Evolutionary conservation across 1,140 invertebrate species (phyloP).

Genomic region (Drusus annulatus): DNA sequence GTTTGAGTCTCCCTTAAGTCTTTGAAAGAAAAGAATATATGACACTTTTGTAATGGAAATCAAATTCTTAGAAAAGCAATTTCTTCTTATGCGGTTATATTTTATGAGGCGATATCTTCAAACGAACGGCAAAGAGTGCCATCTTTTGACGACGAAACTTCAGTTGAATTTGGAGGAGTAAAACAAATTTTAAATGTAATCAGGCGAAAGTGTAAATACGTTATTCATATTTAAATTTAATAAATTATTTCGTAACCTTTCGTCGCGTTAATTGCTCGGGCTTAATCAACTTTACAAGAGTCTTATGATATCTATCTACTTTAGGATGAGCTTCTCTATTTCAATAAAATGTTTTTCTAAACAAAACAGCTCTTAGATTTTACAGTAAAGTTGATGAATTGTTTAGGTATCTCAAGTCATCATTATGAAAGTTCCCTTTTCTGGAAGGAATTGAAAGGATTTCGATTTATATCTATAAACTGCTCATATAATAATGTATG

Average conservation of each 20-base stretch:
- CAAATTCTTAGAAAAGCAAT: constrained; percentile 34
- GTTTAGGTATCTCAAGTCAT: too few relatives aligned
- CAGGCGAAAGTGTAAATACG: constrained; percentile 50
- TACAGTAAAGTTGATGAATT: too few relatives aligned
- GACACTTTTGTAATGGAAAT: constrained; percentile 21
- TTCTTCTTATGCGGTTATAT: constrained; percentile 23
- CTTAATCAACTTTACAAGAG: constrained; percentile 31
- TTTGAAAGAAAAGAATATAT: not conserved
- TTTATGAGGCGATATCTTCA: constrained; percentile 30
- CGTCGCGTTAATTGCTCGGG: constrained; percentile 25
- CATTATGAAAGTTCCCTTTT: too few relatives aligned
- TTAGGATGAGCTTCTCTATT: not conserved
- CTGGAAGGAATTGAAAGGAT: too few relatives aligned
- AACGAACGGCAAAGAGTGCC: constrained; percentile 33
- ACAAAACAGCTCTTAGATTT: not conserved
- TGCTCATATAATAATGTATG: too few relatives aligned
- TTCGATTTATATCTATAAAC: too few relatives aligned
- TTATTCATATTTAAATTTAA: constrained; percentile 53
- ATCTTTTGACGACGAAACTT: constrained; percentile 38
- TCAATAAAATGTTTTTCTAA: not conserved
- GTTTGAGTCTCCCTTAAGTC: not conserved
- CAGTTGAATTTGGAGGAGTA: constrained; percentile 46
- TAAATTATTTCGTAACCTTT: constrained; percentile 16
- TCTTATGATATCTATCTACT: not conserved
- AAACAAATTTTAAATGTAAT: constrained; percentile 54